Conservation (phyloP, 2,888 invertebrate species). For the Trachelus troglodyta region DNA sequence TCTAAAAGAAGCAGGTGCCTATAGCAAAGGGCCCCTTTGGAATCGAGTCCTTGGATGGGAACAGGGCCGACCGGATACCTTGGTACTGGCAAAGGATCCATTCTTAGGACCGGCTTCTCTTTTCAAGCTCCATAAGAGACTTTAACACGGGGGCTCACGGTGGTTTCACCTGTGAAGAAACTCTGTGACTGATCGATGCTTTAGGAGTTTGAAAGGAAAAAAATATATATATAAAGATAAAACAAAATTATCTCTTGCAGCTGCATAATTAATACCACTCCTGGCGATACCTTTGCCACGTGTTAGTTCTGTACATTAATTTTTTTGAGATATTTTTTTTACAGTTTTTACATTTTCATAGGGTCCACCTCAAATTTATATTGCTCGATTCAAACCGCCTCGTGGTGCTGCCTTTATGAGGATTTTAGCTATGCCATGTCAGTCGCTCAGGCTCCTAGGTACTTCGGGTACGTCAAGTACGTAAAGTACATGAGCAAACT, state of each 20-base stretch:
- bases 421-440: constrained; percentile 52
- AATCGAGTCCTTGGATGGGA: constrained; percentile 46
- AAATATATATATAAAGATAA: background rate
- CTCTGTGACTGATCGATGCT: background rate
- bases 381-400: constrained; percentile 56
- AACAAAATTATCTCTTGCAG: background rate
- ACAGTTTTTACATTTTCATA: background rate
- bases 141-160: background rate
- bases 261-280: background rate
- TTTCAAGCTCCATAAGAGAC: background rate
- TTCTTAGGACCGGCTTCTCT: background rate
- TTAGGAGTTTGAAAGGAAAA: background rate
- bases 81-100: background rate
- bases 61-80: background rate
- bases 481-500: background rate
- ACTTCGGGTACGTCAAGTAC: background rate
- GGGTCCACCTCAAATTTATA: constrained; percentile 48
- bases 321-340: background rate
- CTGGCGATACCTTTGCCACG: background rate
- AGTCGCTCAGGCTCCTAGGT: constrained; percentile 31
- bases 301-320: background rate
- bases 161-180: background rate
- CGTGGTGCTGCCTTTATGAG: constrained; percentile 57
- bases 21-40: constrained; percentile 49
- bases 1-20: constrained; percentile 61